phyloP scores from a whole-genome alignment of 2,888 invertebrate species.

The Carcina quercana region DNA sequence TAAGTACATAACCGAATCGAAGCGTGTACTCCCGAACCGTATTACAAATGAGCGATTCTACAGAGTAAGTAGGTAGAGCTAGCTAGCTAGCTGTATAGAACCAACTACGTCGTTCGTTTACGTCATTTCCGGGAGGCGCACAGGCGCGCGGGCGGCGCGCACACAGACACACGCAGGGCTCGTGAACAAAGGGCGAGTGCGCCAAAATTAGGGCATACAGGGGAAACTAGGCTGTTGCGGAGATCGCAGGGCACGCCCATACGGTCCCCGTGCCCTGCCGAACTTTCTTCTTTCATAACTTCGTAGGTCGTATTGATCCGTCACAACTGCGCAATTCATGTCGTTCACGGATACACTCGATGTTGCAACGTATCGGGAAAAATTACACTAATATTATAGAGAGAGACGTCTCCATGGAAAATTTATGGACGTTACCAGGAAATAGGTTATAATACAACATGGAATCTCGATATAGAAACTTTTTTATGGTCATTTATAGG shows the following conservation, averaged over 20 bases:
- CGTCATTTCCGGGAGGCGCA: constrained; percentile 1
- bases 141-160: constrained; percentile 19
- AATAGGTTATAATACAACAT: no score
- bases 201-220: constrained; percentile 72
- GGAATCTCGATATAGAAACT: no score
- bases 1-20: no score
- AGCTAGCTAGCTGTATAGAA: no score
- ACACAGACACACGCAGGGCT: constrained; percentile 40
- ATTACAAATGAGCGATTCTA: no score
- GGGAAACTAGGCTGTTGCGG: constrained; percentile 71
- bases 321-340: constrained; percentile 70
- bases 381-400: no score
- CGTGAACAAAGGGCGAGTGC: constrained; percentile 42
- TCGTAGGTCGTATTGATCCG: constrained; percentile 69
- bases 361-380: constrained; percentile 34
- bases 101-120: constrained; percentile 8
- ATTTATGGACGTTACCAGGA: no score
- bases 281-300: constrained; percentile 73
- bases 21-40: no score
- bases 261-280: constrained; percentile 65
- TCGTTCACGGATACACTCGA: constrained; percentile 45
- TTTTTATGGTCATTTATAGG: no score
- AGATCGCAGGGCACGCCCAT: constrained; percentile 61
- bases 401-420: no score
- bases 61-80: no score